Percentiles rank a stretch among this genome's conserved stretches.
Evolutionary conservation across 2,797 vertebrate genomes (phyloP).

Genomic region (Zalophus californianus): DNA sequence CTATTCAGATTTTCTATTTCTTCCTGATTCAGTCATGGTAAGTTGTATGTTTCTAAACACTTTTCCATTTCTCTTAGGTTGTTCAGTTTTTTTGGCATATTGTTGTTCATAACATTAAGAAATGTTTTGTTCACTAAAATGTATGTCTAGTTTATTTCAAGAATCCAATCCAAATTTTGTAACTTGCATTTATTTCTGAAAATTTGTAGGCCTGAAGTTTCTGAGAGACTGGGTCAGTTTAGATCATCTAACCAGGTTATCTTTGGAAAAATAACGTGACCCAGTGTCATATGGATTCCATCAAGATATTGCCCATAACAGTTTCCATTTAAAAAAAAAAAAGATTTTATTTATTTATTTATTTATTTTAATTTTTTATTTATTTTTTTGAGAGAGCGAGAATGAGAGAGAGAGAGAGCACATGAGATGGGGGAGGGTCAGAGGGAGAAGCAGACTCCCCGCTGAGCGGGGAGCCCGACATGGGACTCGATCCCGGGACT

Average conservation of each 20-base stretch:
- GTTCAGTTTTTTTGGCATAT: not conserved
- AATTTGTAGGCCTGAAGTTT: not conserved
- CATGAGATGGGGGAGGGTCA: too few species aligned
- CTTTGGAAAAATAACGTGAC: not conserved
- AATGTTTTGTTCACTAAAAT: slow-evolving; percentile 5
- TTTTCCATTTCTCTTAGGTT: not conserved
- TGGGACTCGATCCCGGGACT: too few species aligned
- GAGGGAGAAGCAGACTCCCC: too few species aligned
- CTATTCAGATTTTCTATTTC: not conserved
- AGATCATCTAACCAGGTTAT: not conserved
- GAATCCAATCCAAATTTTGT: not conserved
- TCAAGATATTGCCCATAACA: not conserved
- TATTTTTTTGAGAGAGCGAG: too few species aligned
- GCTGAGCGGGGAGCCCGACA: too few species aligned
- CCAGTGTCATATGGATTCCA: not conserved
- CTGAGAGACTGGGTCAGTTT: not conserved
- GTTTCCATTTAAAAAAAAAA: too few species aligned
- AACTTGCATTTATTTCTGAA: not conserved
- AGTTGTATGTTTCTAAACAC: not conserved
- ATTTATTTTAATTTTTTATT: too few species aligned
- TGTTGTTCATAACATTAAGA: not conserved
- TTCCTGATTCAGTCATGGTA: not conserved
- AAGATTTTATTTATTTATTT: too few species aligned
- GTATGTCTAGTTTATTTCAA: not conserved
- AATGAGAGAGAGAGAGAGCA: too few species aligned